A percentile compares a stretch with the other conserved stretches of the same genome.
phyloP scores from a whole-genome alignment of 2,888 invertebrate genomes.

The Sipha maydis region DNA sequence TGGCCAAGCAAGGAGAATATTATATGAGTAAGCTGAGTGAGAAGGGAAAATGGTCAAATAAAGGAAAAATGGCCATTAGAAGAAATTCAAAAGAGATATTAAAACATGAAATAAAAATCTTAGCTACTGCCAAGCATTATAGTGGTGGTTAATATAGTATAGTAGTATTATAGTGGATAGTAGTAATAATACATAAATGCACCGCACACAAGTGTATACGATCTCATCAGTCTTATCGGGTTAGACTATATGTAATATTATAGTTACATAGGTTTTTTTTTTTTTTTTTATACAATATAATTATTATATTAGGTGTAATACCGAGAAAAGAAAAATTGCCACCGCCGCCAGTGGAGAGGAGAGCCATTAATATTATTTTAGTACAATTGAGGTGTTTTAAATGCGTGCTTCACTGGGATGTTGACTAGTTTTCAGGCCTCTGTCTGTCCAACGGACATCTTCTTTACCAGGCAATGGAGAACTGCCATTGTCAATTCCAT shows the following conservation, averaged over 20 bases:
- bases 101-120: not conserved
- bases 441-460: slow-evolving; percentile 55
- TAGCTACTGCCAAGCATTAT: not conserved
- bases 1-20: not conserved
- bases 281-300: not conserved
- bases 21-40: too few species aligned
- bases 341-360: not conserved
- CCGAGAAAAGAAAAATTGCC: not conserved
- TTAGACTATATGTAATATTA: slow-evolving; percentile 36
- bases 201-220: slow-evolving; percentile 44
- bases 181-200: slow-evolving; percentile 53
- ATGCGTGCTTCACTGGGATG: slow-evolving; percentile 57
- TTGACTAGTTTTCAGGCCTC: slow-evolving; percentile 56
- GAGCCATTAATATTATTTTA: not conserved
- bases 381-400: slow-evolving; percentile 7
- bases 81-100: not conserved
- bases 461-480: slow-evolving; percentile 53
- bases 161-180: not conserved
- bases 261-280: not conserved
- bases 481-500: slow-evolving; percentile 46
- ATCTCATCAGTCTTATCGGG: slow-evolving; percentile 60
- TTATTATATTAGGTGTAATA: not conserved
- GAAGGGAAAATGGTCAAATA: not conserved
- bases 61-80: not conserved
- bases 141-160: not conserved